Evolutionary conservation across 1,140 invertebrate species (phyloP), one percentile per base, ranked within the genome.

Genomic region (Bombus balteatus): DNA sequence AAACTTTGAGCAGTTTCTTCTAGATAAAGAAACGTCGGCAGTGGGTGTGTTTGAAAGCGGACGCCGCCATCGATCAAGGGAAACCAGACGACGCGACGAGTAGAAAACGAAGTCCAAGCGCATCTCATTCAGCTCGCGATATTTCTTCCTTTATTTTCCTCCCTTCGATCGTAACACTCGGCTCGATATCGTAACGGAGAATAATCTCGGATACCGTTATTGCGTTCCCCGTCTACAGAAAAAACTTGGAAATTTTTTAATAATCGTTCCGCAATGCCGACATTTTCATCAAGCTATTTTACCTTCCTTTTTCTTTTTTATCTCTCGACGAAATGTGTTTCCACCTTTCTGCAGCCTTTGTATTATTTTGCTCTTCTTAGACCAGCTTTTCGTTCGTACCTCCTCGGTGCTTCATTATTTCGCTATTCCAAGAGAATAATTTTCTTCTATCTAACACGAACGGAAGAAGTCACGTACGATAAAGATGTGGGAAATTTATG

Each of bases 131-230:
- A 43, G 18, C 73, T 66, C 9, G 81, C 12, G 57, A 83, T 83
- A 76, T 77, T 9, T 68, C 25, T 59, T n/a, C 13, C 81, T 68
- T 76, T 76, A 83, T 83, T 83, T 83, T 43, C 73, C 62, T 77
- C 34, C 62, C 39, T 77, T 83, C 73, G 53, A 77, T 83, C 73
- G 81, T 76, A 83, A 76, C 72, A 25, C 25, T 43, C n/a, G 25
- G 43, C 25, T 22, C 73, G 81, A 57, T 68, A 66, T 32, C 41
- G 41, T 47, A 47, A 28, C 73, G 12, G 10, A n/a, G 73, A 76
- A 83, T 83, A 83, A 83, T 68, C 12, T 32, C 10, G 28, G n/a
- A 73, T 34, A 34, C 37, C 53, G 34, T 83, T 75, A 82, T 82
- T 53, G 59, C 72, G 47, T 74, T 37, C 22, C 3, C 18, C 3